Evolutionary conservation across 1,140 invertebrate genomes (phyloP).

Genomic region (Bombus difficillimus): DNA sequence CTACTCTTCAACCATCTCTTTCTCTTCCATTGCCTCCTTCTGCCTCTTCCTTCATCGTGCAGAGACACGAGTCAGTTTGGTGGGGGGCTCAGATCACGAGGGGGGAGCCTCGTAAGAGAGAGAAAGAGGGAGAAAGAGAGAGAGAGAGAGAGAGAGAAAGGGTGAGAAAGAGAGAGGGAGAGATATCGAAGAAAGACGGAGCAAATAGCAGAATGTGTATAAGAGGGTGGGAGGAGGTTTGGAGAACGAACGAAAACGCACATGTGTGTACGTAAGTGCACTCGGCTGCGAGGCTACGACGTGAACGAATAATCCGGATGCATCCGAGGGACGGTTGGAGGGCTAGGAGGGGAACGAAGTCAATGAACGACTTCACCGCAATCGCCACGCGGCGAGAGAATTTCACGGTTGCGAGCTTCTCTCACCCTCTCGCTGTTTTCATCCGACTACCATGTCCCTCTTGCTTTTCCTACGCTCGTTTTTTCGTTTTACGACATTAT

Average conservation of each 20-base stretch:
- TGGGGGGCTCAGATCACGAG: background rate
- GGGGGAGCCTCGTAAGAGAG: background rate
- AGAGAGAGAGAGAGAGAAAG: too few relatives aligned
- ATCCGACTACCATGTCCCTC: background rate
- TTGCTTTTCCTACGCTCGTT: background rate
- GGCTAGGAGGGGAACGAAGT: slow-evolving; percentile 38
- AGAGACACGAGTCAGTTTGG: background rate
- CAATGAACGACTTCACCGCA: slow-evolving; percentile 62
- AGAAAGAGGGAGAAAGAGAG: background rate
- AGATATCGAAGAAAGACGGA: background rate
- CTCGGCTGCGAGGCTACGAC: slow-evolving; percentile 48
- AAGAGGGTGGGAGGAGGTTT: background rate
- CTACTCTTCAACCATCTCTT: background rate
- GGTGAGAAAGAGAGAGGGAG: background rate
- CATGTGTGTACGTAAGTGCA: slow-evolving; percentile 41
- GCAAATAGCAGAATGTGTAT: background rate
- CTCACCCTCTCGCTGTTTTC: background rate
- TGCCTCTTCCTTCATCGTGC: slow-evolving; percentile 58
- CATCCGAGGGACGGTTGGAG: slow-evolving; percentile 24
- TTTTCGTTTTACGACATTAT: background rate
- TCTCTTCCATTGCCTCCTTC: background rate
- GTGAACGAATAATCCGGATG: slow-evolving; percentile 67
- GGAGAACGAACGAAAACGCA: slow-evolving; percentile 32
- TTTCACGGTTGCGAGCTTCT: slow-evolving; percentile 56
- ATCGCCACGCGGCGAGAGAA: slow-evolving; percentile 54